Base-by-base conservation (phyloP, 2,888 invertebrate species). In the Lycophotia porphyrea region DNA sequence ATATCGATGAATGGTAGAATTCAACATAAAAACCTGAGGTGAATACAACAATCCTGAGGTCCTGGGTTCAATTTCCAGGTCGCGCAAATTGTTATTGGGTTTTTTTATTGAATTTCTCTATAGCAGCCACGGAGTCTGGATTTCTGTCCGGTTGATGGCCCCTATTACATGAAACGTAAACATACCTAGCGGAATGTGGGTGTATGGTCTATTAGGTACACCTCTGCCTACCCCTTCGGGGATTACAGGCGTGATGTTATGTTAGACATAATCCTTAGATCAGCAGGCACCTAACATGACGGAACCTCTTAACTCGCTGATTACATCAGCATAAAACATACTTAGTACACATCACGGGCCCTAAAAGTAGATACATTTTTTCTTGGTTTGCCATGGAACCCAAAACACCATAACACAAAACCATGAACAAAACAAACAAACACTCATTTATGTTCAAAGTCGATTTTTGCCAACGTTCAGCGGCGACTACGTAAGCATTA, bases 401-500 rank as follows among this genome's bases (percentile, higher is more conserved):
- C 27, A 21, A 47, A 78, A 42, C 21, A 24, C 39, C 18, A 49
- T 79, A 60, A 76, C 47, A 58, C 39, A 64, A 66, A 52, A 39
- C 24, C 44, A 63, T 47, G 18, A 71, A 55, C 66, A 76, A 68
- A 75, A 66, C 34, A 71, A 84, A 71, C 61, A 69, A 74, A 88
- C 58, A 72, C 34, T 67, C 78, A 68, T 74, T 82, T 67, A 69
- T 66, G 84, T 84, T 87, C 75, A 89, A 92, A 92, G 92, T 91
- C 91, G 89, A 91, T 91, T 92, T 92, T 92, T 90, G 90, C 91
- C 87, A 90, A 91, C 91, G 89, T 84, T 81, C 68, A 71, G 61
- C 82, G 80, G 78, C 89, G 90, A 87, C 91, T 93, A 92, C 91
- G 92, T 90, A 88, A 91, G 94, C 93, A 94, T 94, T 93, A 92